Evolutionary conservation across 2,113 vertebrate species (phyloP), one percentile per base, ranked within the genome.

Genomic region (Oxyura jamaicensis): DNA sequence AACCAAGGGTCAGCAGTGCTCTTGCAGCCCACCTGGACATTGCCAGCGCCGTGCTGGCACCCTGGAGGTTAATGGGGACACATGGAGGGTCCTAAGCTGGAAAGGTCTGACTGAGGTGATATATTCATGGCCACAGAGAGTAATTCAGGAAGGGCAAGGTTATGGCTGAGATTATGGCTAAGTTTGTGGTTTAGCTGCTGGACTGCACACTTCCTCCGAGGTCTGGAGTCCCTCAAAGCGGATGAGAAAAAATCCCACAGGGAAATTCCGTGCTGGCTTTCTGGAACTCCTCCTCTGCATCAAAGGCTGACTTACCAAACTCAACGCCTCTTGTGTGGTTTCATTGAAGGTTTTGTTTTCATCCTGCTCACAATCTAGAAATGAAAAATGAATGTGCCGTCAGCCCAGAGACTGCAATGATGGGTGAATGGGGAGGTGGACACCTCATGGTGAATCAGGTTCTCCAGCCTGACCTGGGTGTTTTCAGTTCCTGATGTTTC

Each of bases 261-360:
- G 92, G 93, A 76, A 96, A 94, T 95, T 94, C 93, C 83, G 72
- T 39, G 53, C 80, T 91, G 81, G 74, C 62, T 96, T 94, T 94
- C 78, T 89, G 86, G 86, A 53, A 36, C 63, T 69, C 66, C 52
- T 69, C 74, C 42, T 88, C 55, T 25, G 63, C 81, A 84, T 88
- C 93, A 92, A 86, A 92, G 83, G 12, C 86, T 66, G 63, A 63
- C 73, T 14, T 20, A 29, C 10, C 11, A 8, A 75, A 39, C 26
- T 65, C 81, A 3, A 41, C 75, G 71, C 58, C 69, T 87, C 74
- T 93, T 3, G 53, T 92, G 94, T 93, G 92, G 93, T 89, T 97
- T 95, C n/a, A 44, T 53, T 77, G 88, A 44, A 88, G 4, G 23
- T 81, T 93, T 75, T 55, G 8, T 19, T 72, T 88, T 68, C 76